Conservation (phyloP, 1,140 invertebrate genomes). For the Chionoecetes opilio region DNA sequence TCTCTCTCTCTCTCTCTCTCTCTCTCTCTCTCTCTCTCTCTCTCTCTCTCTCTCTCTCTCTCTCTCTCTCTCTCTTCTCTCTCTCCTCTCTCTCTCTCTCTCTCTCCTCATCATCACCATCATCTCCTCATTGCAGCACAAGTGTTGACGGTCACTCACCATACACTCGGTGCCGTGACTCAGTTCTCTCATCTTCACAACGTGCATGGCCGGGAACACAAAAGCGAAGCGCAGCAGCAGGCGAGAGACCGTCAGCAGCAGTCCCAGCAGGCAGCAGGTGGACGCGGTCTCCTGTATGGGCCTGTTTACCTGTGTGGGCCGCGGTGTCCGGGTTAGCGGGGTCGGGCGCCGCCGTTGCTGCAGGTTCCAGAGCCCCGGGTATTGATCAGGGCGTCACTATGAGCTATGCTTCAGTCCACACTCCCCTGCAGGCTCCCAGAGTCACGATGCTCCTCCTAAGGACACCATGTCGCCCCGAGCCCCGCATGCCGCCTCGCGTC, state of each 20-base stretch:
- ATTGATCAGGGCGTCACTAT: constrained; percentile 80
- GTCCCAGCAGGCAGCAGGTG: not conserved
- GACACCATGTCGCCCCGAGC: constrained; percentile 60
- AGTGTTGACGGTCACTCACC: not conserved
- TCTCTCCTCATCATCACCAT: not conserved
- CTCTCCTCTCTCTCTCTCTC: not conserved
- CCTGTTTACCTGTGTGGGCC: constrained; percentile 63
- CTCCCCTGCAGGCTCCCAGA: constrained; percentile 78
- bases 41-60: not conserved
- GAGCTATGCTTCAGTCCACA: constrained; percentile 79
- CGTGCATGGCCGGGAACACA: no score
- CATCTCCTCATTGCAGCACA: no score
- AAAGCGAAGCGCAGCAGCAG: not conserved
- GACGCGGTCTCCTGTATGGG: constrained; percentile 43
- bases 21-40: constrained; percentile 16
- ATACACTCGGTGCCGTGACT: not conserved
- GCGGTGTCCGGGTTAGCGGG: constrained; percentile 51
- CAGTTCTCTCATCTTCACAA: not conserved
- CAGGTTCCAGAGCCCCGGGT: constrained; percentile 77
- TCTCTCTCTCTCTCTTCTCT: constrained; percentile 28
- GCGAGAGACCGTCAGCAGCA: not conserved
- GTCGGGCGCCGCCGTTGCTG: constrained; percentile 65
- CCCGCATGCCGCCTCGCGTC: not conserved
- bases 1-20: constrained; percentile 27
- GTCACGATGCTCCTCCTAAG: constrained; percentile 77